phyloP scores from a whole-genome alignment of 2,888 invertebrate species.

The Tetragonisca angustula region DNA sequence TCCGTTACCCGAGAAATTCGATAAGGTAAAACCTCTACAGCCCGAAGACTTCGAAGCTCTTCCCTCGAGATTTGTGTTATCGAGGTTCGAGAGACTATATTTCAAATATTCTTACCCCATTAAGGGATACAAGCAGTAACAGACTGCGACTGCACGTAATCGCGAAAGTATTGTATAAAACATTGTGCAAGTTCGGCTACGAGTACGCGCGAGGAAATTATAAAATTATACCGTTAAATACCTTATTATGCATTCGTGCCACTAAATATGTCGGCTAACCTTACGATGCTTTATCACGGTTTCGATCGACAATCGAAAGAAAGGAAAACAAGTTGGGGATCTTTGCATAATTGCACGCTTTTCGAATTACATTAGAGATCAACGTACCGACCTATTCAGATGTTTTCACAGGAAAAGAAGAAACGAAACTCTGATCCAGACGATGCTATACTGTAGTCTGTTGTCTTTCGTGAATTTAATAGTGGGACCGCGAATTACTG shows the following conservation, averaged over 20 bases:
- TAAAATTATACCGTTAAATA: conserved; percentile 10
- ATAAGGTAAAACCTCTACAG: not conserved
- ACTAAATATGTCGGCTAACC: not conserved
- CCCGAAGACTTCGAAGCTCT: not conserved
- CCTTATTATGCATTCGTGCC: conserved; percentile 18
- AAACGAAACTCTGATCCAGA: too few species aligned
- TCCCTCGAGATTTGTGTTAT: not conserved
- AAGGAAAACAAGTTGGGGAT: not conserved
- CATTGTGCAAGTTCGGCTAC: not conserved
- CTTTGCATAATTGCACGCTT: conserved; percentile 5
- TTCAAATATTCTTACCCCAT: not conserved
- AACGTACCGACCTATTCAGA: not conserved
- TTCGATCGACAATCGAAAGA: not conserved
- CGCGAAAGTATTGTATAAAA: not conserved
- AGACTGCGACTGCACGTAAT: too few species aligned
- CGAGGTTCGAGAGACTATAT: too few species aligned
- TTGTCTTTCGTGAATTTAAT: too few species aligned
- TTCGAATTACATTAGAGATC: not conserved
- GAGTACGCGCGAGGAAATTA: conserved; percentile 3
- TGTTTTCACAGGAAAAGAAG: not conserved
- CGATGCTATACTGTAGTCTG: not conserved
- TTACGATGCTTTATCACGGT: conserved; percentile 2
- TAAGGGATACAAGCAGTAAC: not conserved
- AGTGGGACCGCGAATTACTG: too few species aligned
- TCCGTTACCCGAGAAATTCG: not conserved